A percentile compares a stretch with the other conserved stretches of the same genome.
phyloP scores from a whole-genome alignment of 2,888 invertebrate genomes.

The Beris chalybata region DNA sequence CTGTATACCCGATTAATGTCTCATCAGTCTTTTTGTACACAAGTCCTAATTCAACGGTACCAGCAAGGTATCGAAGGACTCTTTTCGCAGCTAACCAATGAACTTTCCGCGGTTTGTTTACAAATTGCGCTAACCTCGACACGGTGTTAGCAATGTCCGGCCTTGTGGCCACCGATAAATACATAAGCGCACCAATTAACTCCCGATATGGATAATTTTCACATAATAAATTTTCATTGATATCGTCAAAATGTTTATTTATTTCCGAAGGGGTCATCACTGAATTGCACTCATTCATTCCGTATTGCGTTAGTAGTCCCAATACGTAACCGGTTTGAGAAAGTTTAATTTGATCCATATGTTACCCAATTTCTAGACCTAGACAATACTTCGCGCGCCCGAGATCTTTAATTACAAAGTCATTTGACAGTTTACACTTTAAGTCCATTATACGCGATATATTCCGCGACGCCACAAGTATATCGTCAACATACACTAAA shows the following conservation, averaged over 20 bases:
- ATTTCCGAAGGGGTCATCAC: constrained; percentile 32
- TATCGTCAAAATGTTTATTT: constrained; percentile 16
- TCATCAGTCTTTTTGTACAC: background rate
- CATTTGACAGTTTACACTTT: constrained; percentile 9
- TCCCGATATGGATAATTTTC: background rate
- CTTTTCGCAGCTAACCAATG: background rate
- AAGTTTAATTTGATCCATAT: constrained; percentile 22
- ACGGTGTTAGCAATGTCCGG: background rate
- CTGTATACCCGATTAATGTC: background rate
- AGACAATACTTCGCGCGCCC: constrained; percentile 36
- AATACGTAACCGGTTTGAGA: constrained; percentile 33
- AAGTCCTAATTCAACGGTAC: background rate
- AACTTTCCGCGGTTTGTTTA: no score
- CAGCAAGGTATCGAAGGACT: background rate
- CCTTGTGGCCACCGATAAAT: background rate
- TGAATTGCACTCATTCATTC: constrained; percentile 31
- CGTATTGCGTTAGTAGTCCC: constrained; percentile 29
- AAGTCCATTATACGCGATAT: constrained; percentile 18
- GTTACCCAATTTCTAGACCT: constrained; percentile 35
- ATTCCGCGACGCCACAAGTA: constrained; percentile 32
- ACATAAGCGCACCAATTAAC: background rate
- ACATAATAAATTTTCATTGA: background rate
- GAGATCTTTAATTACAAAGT: constrained; percentile 31
- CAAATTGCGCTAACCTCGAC: background rate
- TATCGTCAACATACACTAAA: constrained; percentile 34